Evolutionary conservation across 2,797 vertebrate species (phyloP).

Genomic region (Helostoma temminkii): DNA sequence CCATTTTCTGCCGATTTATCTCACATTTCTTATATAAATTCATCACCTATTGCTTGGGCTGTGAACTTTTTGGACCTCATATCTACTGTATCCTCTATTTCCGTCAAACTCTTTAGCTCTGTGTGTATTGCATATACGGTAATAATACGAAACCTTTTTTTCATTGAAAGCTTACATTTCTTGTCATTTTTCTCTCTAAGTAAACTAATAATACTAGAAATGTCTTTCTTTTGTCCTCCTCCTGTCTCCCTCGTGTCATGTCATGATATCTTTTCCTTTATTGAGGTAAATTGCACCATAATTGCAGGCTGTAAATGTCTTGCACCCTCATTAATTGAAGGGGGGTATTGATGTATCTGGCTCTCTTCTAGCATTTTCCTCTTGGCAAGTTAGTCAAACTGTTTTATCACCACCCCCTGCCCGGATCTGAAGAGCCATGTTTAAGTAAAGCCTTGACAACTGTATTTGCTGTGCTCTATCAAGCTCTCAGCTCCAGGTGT

Average conservation of each 20-base stretch:
- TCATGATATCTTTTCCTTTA: constrained; percentile 57
- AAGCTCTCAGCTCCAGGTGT: constrained; percentile 28
- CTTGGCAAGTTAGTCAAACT: constrained; percentile 35
- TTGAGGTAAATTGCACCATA: constrained; percentile 68
- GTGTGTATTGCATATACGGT: neutral
- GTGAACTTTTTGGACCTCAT: neutral
- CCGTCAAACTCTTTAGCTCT: neutral
- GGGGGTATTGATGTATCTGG: constrained; percentile 57
- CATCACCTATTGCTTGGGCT: neutral
- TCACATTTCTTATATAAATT: neutral
- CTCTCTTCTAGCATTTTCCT: constrained; percentile 44
- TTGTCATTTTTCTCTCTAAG: constrained; percentile 6
- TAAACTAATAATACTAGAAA: neutral
- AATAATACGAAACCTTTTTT: neutral
- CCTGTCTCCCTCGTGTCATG: constrained; percentile 38
- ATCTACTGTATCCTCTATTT: neutral
- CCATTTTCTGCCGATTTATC: constrained; percentile 17
- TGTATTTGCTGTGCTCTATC: constrained; percentile 38
- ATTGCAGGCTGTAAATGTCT: constrained; percentile 71
- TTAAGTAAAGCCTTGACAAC: constrained; percentile 58
- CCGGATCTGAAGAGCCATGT: constrained; percentile 38
- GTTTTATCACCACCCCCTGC: constrained; percentile 30
- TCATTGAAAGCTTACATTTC: neutral
- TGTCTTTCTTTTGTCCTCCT: constrained; percentile 9
- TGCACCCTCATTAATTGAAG: constrained; percentile 51